Evolutionary conservation across 2,113 vertebrate species (phyloP).

Genomic region (Amazona guildingii): DNA sequence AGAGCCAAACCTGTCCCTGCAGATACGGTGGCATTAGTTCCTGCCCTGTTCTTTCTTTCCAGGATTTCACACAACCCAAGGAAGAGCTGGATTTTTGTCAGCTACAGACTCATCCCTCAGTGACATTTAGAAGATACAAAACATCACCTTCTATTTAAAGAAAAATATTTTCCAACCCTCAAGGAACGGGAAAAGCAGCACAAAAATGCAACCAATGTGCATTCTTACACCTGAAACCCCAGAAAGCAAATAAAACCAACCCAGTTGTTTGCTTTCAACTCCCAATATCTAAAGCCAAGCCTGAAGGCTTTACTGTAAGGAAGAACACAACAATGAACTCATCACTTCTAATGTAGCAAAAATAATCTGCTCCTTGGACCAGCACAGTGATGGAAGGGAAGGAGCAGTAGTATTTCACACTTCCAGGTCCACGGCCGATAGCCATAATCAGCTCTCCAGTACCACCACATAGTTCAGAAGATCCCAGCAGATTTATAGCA

Average conservation of each 20-base stretch:
- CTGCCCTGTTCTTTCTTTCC: background rate
- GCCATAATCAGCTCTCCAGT: constrained; percentile 30
- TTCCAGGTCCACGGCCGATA: background rate
- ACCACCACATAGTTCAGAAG: background rate
- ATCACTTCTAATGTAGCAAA: background rate
- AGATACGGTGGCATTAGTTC: background rate
- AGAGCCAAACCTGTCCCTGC: background rate
- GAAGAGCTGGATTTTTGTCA: background rate
- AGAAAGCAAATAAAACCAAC: background rate
- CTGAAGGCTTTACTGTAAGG: background rate
- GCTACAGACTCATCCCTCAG: background rate
- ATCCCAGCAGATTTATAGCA: constrained; percentile 57
- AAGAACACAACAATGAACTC: constrained; percentile 5
- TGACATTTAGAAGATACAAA: background rate
- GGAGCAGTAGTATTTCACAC: constrained; percentile 32
- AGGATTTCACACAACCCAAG: background rate
- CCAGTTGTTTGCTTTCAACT: background rate
- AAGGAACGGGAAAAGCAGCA: background rate
- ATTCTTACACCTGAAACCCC: background rate
- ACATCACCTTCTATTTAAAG: background rate
- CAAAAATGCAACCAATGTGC: accelerated
- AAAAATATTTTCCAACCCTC: background rate
- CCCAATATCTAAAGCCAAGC: background rate
- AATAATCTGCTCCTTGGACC: background rate
- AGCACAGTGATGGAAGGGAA: background rate